Evolutionary conservation across 2,113 vertebrate genomes (phyloP).

Genomic region (Dicentrarchus labrax): DNA sequence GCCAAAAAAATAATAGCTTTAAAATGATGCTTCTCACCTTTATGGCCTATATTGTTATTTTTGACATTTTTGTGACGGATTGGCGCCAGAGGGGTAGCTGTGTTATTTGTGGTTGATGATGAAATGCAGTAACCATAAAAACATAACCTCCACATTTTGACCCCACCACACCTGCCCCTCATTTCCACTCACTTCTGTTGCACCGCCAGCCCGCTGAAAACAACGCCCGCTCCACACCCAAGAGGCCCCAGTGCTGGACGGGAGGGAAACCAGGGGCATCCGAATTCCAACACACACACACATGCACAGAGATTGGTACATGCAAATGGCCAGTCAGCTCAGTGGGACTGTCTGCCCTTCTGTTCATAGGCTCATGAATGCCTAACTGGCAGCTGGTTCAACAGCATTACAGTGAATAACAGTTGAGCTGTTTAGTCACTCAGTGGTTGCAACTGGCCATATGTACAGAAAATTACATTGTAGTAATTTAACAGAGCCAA

Average conservation of each 20-base stretch:
- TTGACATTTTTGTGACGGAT: neutral
- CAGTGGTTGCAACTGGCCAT: constrained; percentile 1
- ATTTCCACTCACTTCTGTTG: constrained; percentile 29
- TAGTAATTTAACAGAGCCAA: neutral
- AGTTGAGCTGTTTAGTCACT: constrained; percentile 47
- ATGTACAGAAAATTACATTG: neutral
- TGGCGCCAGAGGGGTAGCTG: neutral
- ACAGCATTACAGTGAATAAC: constrained; percentile 42
- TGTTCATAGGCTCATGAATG: constrained; percentile 42
- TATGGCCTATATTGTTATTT: neutral
- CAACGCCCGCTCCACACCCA: constrained; percentile 64
- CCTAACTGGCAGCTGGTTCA: constrained; percentile 65
- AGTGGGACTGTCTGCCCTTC: constrained; percentile 53
- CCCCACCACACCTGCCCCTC: neutral
- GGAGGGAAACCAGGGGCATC: constrained; percentile 58
- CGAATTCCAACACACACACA: constrained; percentile 58
- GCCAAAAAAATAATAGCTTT: too few relatives aligned
- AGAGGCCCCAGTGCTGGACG: constrained; percentile 55
- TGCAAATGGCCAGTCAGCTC: constrained; percentile 56
- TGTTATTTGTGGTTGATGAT: neutral
- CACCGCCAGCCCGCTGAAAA: constrained; percentile 54
- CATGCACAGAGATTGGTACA: constrained; percentile 19
- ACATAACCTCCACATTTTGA: constrained; percentile 1
- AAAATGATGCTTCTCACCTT: constrained; percentile 1
- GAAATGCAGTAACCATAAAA: constrained; percentile 15